phyloP scores from a whole-genome alignment of 1,140 invertebrate genomes.

The Aphidius ervi region DNA sequence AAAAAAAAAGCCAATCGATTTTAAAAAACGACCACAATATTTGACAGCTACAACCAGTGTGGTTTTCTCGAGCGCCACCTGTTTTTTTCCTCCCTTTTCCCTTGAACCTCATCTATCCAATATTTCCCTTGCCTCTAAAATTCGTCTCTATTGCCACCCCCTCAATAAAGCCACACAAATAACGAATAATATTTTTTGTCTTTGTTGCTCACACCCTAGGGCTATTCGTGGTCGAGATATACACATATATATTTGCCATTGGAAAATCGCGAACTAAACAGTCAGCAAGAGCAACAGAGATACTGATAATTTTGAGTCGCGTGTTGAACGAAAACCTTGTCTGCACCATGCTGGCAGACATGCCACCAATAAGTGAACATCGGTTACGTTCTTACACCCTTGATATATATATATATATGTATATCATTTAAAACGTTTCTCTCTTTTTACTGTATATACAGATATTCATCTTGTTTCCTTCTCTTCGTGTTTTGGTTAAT shows the following conservation, averaged over 20 bases:
- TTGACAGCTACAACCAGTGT: constrained; percentile 46
- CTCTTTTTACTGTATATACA: constrained; percentile 6
- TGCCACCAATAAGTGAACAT: constrained; percentile 54
- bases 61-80: constrained; percentile 48
- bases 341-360: constrained; percentile 52
- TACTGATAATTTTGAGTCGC: constrained; percentile 20
- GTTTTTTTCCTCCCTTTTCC: constrained; percentile 35
- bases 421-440: constrained; percentile 22
- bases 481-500: constrained; percentile 8
- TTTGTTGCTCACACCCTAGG: too few species aligned
- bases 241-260: background rate
- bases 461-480: background rate
- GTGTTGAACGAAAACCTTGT: constrained; percentile 14
- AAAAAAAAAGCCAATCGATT: constrained; percentile 41
- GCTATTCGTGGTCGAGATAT: background rate
- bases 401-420: constrained; percentile 34
- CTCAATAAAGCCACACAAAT: too few species aligned
- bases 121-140: background rate
- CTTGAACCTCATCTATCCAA: background rate
- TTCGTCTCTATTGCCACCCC: too few species aligned
- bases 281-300: background rate
- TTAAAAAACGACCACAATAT: constrained; percentile 51
- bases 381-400: constrained; percentile 46
- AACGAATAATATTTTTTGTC: too few species aligned
- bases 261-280: too few species aligned